Evolutionary conservation across 2,888 invertebrate genomes (phyloP).

Genomic region (Dromius quadrimaculatus): DNA sequence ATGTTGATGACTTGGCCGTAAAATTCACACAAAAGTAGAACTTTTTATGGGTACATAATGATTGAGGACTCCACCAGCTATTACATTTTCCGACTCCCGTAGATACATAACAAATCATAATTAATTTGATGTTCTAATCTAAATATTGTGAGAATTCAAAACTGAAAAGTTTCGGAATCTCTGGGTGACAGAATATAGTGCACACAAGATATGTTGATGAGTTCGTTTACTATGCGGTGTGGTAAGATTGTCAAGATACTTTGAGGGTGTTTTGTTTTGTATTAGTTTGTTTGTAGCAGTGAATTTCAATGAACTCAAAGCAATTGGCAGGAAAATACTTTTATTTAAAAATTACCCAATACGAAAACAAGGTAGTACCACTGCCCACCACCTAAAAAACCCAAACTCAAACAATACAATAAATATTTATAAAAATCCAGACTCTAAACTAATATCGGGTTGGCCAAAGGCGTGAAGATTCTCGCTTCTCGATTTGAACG

Average conservation of each 20-base stretch:
- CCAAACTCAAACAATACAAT: constrained; percentile 33
- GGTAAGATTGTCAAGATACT: neutral
- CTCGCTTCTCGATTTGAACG: constrained; percentile 13
- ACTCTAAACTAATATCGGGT: constrained; percentile 24
- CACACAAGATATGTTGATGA: neutral
- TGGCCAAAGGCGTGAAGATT: constrained; percentile 25
- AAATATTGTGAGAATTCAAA: too few relatives aligned
- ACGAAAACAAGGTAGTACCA: neutral
- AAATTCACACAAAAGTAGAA: too few relatives aligned
- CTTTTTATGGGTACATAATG: neutral
- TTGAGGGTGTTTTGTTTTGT: neutral
- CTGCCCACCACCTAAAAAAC: constrained; percentile 25
- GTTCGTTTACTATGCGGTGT: neutral
- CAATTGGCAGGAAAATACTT: too few relatives aligned
- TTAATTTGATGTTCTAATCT: too few relatives aligned
- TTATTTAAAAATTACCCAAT: too few relatives aligned
- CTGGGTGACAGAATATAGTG: neutral
- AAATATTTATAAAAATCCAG: constrained; percentile 41
- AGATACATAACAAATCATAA: too few relatives aligned
- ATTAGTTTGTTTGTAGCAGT: constrained; percentile 2
- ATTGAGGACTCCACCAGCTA: neutral
- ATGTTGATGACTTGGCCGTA: too few relatives aligned
- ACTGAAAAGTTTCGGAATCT: too few relatives aligned
- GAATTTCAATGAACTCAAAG: too few relatives aligned
- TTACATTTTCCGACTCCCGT: too few relatives aligned